These are phyloP conservation scores for Drosophila austrosaltans DNA, from an alignment of 2,888 invertebrate genomes.

Conservation along the genomic window DNA sequence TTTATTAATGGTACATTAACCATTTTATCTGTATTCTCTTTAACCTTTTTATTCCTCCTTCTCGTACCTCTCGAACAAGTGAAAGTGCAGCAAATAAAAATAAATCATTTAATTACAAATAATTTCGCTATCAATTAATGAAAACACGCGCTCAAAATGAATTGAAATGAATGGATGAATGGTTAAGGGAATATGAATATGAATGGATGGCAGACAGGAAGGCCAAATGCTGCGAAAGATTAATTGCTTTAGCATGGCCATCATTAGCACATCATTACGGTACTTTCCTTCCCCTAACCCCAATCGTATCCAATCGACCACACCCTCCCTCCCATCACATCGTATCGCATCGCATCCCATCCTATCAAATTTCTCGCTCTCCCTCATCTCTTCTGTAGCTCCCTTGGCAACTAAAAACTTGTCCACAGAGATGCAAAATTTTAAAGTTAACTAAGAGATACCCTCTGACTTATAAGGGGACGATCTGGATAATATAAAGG, in stretches of 20 bases:
- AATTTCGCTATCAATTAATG: constrained; percentile 79
- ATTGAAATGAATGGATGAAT: constrained; percentile 22
- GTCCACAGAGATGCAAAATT: not conserved
- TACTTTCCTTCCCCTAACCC: constrained; percentile 35
- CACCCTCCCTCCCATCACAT: too few species aligned
- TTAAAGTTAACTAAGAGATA: not conserved
- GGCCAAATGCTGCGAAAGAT: constrained; percentile 52
- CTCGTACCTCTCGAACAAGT: constrained; percentile 47
- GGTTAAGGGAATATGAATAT: constrained; percentile 20
- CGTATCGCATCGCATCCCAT: too few species aligned
- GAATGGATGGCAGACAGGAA: constrained; percentile 28
- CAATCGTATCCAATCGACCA: constrained; percentile 13
- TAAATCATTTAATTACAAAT: constrained; percentile 70
- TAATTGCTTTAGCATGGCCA: constrained; percentile 57
- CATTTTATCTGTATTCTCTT: not conserved
- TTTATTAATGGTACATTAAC: not conserved
- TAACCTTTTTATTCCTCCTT: not conserved
- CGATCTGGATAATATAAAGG: too few species aligned
- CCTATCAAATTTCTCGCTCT: too few species aligned
- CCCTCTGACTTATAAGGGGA: not conserved
- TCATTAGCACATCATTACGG: constrained; percentile 77
- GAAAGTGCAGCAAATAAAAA: constrained; percentile 60
- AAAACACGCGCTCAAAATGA: constrained; percentile 51
- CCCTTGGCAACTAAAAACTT: constrained; percentile 6
- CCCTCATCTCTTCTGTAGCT: not conserved